A percentile compares a stretch with the other conserved stretches of the same genome.
These are phyloP conservation scores for Macrophya alboannulata DNA, from an alignment of 2,888 invertebrate species.

Conservation along the genomic window DNA sequence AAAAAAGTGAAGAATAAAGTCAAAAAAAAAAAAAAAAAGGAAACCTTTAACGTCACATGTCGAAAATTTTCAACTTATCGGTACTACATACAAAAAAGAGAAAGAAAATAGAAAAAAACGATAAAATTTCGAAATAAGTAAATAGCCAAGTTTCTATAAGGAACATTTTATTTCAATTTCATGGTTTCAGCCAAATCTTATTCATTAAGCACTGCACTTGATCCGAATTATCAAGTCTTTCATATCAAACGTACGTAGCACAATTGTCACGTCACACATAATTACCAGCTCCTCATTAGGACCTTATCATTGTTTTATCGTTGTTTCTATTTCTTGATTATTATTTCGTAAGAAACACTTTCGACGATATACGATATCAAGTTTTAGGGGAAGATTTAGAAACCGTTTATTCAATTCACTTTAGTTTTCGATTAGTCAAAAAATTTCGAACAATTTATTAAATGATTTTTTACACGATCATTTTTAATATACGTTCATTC, in stretches of 20 bases:
- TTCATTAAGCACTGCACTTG: not conserved
- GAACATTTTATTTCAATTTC: not conserved
- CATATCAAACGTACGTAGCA: too few species aligned
- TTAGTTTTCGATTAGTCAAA: not conserved
- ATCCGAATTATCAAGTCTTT: too few species aligned
- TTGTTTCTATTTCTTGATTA: too few species aligned
- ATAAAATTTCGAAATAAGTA: not conserved
- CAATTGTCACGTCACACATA: too few species aligned
- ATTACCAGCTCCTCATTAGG: too few species aligned
- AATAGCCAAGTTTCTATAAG: not conserved
- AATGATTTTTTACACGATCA: too few species aligned
- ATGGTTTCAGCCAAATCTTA: not conserved
- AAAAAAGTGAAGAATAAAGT: slow-evolving; percentile 58
- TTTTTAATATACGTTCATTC: too few species aligned
- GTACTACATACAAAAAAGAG: not conserved
- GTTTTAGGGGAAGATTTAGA: too few species aligned
- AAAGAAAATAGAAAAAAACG: not conserved
- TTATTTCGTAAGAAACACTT: too few species aligned
- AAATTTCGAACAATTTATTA: not conserved
- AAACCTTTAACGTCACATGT: not conserved
- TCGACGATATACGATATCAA: too few species aligned
- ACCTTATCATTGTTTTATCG: too few species aligned
- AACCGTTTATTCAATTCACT: too few species aligned
- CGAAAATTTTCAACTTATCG: not conserved
- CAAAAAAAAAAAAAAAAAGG: not conserved